Percentiles rank a stretch among this genome's conserved stretches.
phyloP scores from a whole-genome alignment of 1,140 invertebrate genomes.

The Dendroctonus ponderosae region DNA sequence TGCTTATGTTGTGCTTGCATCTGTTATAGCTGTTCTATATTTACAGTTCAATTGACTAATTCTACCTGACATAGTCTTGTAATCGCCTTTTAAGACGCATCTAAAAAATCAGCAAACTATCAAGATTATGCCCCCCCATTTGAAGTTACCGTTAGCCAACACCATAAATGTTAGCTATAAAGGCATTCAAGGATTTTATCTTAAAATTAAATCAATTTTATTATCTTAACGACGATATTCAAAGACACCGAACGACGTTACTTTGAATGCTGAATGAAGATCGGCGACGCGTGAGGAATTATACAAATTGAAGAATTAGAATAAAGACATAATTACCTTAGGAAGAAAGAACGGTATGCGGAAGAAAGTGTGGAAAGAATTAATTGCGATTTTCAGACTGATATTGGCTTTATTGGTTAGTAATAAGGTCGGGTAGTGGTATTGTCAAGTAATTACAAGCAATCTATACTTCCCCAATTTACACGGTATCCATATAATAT shows the following conservation, averaged over 20 bases:
- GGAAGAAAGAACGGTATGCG: neutral
- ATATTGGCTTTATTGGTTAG: too few species aligned
- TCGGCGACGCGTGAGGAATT: constrained; percentile 2
- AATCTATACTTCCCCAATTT: too few species aligned
- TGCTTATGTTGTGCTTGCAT: too few species aligned
- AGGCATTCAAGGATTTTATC: constrained; percentile 10
- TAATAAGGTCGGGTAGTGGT: too few species aligned
- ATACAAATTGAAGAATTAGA: constrained; percentile 13
- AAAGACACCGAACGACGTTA: constrained; percentile 12
- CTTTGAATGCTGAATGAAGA: neutral
- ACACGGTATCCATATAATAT: too few species aligned
- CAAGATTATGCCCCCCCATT: constrained; percentile 2
- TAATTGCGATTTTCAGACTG: too few species aligned
- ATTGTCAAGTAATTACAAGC: too few species aligned
- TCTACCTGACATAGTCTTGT: too few species aligned
- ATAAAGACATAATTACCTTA: neutral
- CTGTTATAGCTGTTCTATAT: too few species aligned
- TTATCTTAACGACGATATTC: constrained; percentile 13
- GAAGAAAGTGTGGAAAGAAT: too few species aligned
- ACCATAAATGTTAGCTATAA: constrained; percentile 7
- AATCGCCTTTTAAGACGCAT: neutral
- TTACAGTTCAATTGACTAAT: too few species aligned
- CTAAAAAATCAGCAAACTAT: constrained; percentile 3
- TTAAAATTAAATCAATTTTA: constrained; percentile 14
- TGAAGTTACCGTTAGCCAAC: constrained; percentile 8